phyloP scores from a whole-genome alignment of 2,113 vertebrate genomes.

The Amia ocellicauda region DNA sequence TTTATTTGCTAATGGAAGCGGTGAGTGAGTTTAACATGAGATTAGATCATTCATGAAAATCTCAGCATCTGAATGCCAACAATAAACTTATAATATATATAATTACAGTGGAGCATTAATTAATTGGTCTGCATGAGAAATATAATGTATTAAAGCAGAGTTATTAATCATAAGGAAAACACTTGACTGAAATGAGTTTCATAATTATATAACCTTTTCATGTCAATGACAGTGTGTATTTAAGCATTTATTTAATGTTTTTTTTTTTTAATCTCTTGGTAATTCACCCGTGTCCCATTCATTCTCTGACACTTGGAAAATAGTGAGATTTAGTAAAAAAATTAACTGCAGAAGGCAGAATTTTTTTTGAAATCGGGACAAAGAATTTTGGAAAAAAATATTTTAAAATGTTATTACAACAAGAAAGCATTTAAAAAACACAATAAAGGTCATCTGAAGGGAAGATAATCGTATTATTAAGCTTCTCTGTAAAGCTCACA shows the following conservation, averaged over 20 bases:
- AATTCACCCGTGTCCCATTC: background rate
- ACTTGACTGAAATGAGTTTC: constrained; percentile 67
- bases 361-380: no score
- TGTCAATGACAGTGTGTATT: constrained; percentile 56
- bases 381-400: no score
- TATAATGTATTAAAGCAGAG: constrained; percentile 55
- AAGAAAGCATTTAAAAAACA: constrained; percentile 10
- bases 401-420: no score
- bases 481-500: constrained; percentile 5
- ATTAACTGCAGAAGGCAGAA: background rate
- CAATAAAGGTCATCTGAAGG: constrained; percentile 25
- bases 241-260: constrained; percentile 55
- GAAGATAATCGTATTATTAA: constrained; percentile 3
- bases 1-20: constrained; percentile 30
- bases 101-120: constrained; percentile 64
- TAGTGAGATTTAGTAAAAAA: constrained; percentile 3
- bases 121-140: constrained; percentile 63
- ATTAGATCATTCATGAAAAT: constrained; percentile 53
- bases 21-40: constrained; percentile 33
- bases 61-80: constrained; percentile 41
- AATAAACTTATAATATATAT: constrained; percentile 48
- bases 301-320: background rate
- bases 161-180: constrained; percentile 68
- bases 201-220: constrained; percentile 67
- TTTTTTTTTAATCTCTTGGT: constrained; percentile 39